Percentiles rank a stretch among this genome's conserved stretches.
These are phyloP conservation scores for Lepidostoma basale DNA, from an alignment of 1,140 invertebrate species.

Conservation along the genomic window DNA sequence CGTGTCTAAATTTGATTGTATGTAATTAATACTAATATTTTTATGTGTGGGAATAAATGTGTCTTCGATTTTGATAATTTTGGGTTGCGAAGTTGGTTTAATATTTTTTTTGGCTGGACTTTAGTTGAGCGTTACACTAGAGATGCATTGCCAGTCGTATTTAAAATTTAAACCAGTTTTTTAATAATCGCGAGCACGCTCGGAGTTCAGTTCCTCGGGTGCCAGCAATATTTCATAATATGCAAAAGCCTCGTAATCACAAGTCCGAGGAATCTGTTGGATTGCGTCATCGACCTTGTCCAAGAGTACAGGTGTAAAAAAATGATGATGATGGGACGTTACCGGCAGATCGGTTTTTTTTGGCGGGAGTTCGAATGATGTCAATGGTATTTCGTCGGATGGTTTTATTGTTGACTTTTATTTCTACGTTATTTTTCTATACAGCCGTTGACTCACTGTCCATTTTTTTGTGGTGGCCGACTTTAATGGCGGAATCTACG, in stretches of 20 bases:
- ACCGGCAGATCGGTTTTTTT: slow-evolving; percentile 25
- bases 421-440: slow-evolving; percentile 1
- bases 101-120: too few species aligned
- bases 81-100: too few species aligned
- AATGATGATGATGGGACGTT: slow-evolving; percentile 23
- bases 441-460: slow-evolving; percentile 13
- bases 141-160: too few species aligned
- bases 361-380: slow-evolving; percentile 34
- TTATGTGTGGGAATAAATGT: too few species aligned
- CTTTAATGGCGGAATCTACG: slow-evolving; percentile 17
- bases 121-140: too few species aligned
- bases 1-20: too few species aligned
- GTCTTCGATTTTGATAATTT: too few species aligned
- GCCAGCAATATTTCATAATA: too few species aligned
- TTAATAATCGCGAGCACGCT: too few species aligned
- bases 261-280: neutral
- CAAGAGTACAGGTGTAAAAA: slow-evolving; percentile 21
- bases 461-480: slow-evolving; percentile 4
- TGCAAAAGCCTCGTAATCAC: slow-evolving; percentile 1
- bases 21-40: too few species aligned
- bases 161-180: too few species aligned
- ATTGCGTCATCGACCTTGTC: slow-evolving; percentile 45
- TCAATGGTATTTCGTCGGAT: slow-evolving; percentile 36
- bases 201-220: too few species aligned
- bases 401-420: slow-evolving; percentile 12